phyloP scores from a whole-genome alignment of 2,113 vertebrate species.

The Nycticebus coucang region DNA sequence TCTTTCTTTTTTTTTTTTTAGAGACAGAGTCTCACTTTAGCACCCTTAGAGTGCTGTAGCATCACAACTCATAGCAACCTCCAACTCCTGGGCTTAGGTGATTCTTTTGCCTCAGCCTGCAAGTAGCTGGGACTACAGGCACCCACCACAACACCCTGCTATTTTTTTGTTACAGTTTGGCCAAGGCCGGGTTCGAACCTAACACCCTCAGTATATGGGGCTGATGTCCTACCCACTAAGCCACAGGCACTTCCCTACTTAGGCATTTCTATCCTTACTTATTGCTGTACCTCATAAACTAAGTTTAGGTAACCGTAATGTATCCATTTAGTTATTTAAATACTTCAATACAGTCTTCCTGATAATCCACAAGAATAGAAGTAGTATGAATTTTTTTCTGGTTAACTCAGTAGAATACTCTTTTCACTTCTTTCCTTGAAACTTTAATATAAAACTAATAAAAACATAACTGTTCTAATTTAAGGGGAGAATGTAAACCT shows the following conservation, averaged over 20 bases:
- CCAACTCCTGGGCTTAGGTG: too few species aligned
- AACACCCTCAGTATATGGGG: too few species aligned
- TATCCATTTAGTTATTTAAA: background rate
- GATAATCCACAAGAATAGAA: background rate
- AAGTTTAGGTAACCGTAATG: background rate
- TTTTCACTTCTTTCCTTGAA: slow-evolving; percentile 29
- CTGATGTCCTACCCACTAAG: too few species aligned
- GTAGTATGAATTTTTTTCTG: slow-evolving; percentile 23
- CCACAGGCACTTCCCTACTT: background rate
- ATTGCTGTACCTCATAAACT: background rate
- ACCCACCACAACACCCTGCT: too few species aligned
- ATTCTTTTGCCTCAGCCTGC: too few species aligned
- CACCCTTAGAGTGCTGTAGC: too few species aligned
- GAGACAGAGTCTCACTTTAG: too few species aligned
- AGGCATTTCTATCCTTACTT: background rate
- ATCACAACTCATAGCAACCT: too few species aligned
- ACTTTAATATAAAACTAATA: background rate
- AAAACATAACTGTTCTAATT: background rate
- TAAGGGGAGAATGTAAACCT: background rate
- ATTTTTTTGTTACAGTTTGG: too few species aligned
- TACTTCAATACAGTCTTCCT: background rate
- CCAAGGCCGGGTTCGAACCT: too few species aligned
- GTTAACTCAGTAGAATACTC: slow-evolving; percentile 23
- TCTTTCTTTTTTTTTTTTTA: too few species aligned
- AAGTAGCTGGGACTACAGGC: too few species aligned